Conservation (phyloP, 2,113 vertebrate species). For the Stegastes partitus region DNA sequence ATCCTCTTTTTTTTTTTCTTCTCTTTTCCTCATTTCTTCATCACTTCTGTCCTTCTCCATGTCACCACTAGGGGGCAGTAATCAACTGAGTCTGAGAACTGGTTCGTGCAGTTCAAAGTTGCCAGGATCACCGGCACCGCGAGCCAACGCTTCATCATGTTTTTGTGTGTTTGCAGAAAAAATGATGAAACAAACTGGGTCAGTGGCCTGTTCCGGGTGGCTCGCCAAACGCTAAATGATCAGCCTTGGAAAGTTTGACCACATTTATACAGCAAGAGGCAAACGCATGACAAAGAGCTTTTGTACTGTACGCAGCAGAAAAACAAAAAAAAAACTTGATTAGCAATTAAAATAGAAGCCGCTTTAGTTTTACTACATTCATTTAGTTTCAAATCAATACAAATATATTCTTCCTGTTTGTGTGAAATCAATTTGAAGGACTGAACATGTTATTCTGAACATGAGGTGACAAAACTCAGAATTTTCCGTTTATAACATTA, state of each 20-base stretch:
- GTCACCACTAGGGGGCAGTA: slow-evolving; percentile 67
- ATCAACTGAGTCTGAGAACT: slow-evolving; percentile 6
- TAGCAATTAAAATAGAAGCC: no score
- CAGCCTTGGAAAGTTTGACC: slow-evolving; percentile 2
- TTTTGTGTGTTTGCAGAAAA: neutral
- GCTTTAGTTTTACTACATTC: no score
- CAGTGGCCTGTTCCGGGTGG: slow-evolving; percentile 26
- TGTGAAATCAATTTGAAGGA: no score
- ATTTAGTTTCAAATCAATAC: no score
- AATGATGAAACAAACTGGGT: slow-evolving; percentile 4
- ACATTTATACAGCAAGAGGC: neutral
- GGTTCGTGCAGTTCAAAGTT: slow-evolving; percentile 4
- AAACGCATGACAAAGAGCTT: neutral
- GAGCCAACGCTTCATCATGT: slow-evolving; percentile 11
- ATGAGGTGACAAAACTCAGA: no score
- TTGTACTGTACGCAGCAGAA: neutral
- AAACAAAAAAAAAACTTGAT: no score
- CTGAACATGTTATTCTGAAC: no score
- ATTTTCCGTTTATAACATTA: no score
- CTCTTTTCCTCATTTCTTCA: neutral
- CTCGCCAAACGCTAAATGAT: slow-evolving; percentile 28
- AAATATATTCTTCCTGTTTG: no score
- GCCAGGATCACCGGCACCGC: neutral
- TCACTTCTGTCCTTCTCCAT: neutral
- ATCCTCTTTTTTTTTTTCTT: neutral